Conservation (phyloP, 2,888 invertebrate genomes). For the Drosophila paramelanica region DNA sequence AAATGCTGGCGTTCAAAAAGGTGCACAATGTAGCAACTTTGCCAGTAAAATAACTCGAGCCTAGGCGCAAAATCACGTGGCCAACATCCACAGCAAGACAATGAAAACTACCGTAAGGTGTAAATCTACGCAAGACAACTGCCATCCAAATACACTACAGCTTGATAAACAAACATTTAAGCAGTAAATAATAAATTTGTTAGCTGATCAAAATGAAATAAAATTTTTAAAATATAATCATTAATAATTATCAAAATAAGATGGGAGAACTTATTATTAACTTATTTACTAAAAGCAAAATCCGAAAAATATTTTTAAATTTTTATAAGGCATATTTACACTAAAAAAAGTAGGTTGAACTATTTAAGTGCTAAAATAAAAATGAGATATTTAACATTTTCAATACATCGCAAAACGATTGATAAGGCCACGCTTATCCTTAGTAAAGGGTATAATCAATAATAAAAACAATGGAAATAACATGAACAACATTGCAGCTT, state of each 20-base stretch:
- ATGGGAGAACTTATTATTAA: no score
- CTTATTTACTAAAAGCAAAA: no score
- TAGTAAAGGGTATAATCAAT: constrained; percentile 20
- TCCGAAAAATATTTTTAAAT: no score
- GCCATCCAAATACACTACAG: constrained; percentile 18
- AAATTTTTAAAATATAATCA: no score
- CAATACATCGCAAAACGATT: constrained; percentile 4
- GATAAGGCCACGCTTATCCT: constrained; percentile 10
- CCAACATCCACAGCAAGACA: constrained; percentile 42
- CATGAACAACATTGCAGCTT: constrained; percentile 36
- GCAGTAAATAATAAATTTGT: no score
- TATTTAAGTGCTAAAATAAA: no score
- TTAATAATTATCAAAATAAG: no score
- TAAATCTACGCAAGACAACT: neutral
- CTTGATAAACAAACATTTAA: no score
- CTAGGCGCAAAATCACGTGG: constrained; percentile 71
- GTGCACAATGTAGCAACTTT: constrained; percentile 51
- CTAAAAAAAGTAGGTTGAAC: no score
- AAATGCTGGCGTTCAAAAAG: constrained; percentile 29
- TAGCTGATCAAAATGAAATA: no score
- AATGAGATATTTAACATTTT: neutral
- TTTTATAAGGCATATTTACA: no score
- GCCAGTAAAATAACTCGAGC: constrained; percentile 43
- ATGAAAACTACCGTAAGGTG: constrained; percentile 28
- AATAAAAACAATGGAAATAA: constrained; percentile 55